phyloP scores from a whole-genome alignment of 2,797 vertebrate genomes.

The Crenichthys baileyi region DNA sequence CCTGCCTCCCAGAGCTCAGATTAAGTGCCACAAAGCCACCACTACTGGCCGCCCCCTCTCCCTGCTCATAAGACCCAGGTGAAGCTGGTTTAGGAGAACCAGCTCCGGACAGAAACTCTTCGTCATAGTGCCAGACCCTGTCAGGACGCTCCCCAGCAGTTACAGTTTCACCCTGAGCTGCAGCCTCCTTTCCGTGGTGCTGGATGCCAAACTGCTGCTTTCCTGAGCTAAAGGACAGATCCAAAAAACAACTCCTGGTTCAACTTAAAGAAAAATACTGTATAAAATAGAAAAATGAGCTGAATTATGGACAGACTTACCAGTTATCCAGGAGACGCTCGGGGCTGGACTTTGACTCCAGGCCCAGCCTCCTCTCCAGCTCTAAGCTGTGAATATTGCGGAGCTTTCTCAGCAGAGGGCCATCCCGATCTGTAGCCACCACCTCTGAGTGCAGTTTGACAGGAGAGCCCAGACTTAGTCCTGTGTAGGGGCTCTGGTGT shows the following conservation, averaged over 20 bases:
- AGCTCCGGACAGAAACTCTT: constrained; percentile 88
- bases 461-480: constrained; percentile 89
- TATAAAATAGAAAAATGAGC: not conserved
- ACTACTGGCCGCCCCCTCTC: constrained; percentile 88
- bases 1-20: constrained; percentile 92
- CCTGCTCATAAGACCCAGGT: constrained; percentile 87
- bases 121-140: constrained; percentile 92
- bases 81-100: constrained; percentile 87
- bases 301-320: constrained; percentile 71
- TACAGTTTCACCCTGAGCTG: constrained; percentile 55
- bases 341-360: constrained; percentile 91
- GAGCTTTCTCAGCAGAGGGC: constrained; percentile 90
- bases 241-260: not conserved
- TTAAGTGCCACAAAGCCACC: constrained; percentile 94
- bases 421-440: constrained; percentile 87
- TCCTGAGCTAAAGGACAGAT: constrained; percentile 73
- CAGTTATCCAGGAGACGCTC: constrained; percentile 91
- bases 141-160: constrained; percentile 72
- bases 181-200: constrained; percentile 60
- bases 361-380: constrained; percentile 87
- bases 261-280: not conserved
- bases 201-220: constrained; percentile 81
- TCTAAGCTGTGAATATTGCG: constrained; percentile 97
- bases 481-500: constrained; percentile 85
- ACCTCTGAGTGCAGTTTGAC: constrained; percentile 89